Evolutionary conservation across 2,797 vertebrate genomes (phyloP).

Genomic region (Micromesistius poutassou): DNA sequence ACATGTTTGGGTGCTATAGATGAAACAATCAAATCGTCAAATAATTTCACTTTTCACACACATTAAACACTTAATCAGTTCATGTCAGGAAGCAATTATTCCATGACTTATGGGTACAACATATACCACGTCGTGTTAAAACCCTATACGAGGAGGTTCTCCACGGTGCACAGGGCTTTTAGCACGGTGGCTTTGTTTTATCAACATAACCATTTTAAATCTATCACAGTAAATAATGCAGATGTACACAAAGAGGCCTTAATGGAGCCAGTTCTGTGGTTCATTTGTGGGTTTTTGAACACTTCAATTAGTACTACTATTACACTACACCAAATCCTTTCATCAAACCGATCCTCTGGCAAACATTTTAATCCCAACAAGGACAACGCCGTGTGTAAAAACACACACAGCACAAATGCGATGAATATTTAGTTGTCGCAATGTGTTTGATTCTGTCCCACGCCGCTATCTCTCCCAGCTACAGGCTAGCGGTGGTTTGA

Average conservation of each 20-base stretch:
- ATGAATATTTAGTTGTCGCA: neutral
- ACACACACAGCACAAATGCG: neutral
- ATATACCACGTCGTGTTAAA: neutral
- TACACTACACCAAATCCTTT: neutral
- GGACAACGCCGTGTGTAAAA: neutral
- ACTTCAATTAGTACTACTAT: neutral
- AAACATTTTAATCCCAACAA: neutral
- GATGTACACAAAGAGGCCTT: neutral
- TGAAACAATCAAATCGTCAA: neutral
- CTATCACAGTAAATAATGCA: neutral
- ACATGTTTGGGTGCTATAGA: neutral
- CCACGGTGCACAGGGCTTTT: neutral
- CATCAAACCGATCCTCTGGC: neutral
- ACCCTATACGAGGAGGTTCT: neutral
- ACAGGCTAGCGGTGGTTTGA: neutral
- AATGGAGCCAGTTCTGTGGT: neutral
- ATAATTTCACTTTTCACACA: conserved; percentile 1
- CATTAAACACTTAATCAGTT: conserved; percentile 6
- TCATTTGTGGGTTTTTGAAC: neutral
- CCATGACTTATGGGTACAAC: neutral
- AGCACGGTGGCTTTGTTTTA: neutral
- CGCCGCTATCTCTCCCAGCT: neutral
- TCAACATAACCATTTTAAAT: neutral
- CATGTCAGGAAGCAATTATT: conserved; percentile 1
- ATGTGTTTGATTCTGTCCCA: neutral